Base-by-base conservation (phyloP, 2,888 invertebrate species). In the Epirrhoe alternata region DNA sequence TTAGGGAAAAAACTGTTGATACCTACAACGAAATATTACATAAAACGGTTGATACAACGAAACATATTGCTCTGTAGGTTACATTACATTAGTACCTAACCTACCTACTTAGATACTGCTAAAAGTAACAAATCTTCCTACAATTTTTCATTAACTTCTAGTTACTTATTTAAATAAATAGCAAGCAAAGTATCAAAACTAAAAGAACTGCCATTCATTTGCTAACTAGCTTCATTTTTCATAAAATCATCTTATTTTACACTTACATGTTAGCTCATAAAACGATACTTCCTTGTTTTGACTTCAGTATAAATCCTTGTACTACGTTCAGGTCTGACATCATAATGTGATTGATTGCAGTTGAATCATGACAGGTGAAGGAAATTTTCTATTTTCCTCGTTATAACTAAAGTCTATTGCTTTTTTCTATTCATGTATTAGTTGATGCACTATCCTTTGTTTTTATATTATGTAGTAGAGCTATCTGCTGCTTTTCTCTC, bases 21-120 rank as follows among this genome's bases (percentile, higher is more conserved):
- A 24, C 24, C 24, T 2, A 24, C 24, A 3, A 24, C 24, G 24
- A 24, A 24, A 24, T 24, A 24, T 24, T 1, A 64, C 77, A 83
- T 12, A 80, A 72, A 51, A 80, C 81, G 55, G 76, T 84, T 70
- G 83, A 85, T 53, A 81, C 78, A 1, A 84, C 85, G 1, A 87
- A 86, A 79, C 84, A 80, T 67, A 77, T 81, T 16, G 79, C 84
- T 30, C 71, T 50, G 77, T 79, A 62, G 67, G 79, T 30, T 81
- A 82, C 60, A 75, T 82, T 68, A 79, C 24, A 24, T 24, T 24
- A 24, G 24, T 24, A 2, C 1, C 1, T 24, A 24, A 24, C 24
- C 24, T 24, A 24, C 24, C 24, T 24, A 24, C 24, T 3, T 24
- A 24, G 24, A 76, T 64, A 74, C 76, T 57, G 78, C 78, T 3